Base-by-base conservation (phyloP, 2,797 vertebrate species). In the Bovichtus diacanthus region DNA sequence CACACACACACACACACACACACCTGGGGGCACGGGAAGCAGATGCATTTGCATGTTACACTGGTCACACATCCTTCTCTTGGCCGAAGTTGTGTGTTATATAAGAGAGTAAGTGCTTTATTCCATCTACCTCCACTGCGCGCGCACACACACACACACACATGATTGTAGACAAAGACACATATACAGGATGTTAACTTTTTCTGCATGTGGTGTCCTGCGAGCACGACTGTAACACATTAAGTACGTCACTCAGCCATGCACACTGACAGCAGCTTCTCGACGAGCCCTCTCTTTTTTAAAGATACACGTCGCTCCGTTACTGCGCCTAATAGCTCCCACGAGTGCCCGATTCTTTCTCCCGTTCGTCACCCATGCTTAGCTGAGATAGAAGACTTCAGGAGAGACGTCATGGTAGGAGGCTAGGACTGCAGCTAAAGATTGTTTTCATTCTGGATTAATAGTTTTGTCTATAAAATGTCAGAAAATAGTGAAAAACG, bases 31-130 rank as follows among this genome's bases (percentile, higher is more conserved):
- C 80, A 84, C 76, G 38, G 65, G 66, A 79, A 80, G 78, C 88
- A 85, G 87, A 91, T 86, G 89, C 79, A 89, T 90, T 78, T 88
- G 81, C 66, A 87, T 85, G 76, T 83, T 72, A 73, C 76, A 70
- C 62, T 76, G 64, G 85, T 85, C 85, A 87, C 85, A 88, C 80
- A 83, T 65, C 56, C 54, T 65, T 75, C 84, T 84, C 68, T 71
- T 50, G 54, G 85, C 76, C 79, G 80, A 76, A 86, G 83, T 65
- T 78, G 41, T 55, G 74, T 51, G 74, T 90, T 92, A 91, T 84
- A 84, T 91, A 90, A 90, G 82, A 74, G 59, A 64, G 63, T 85
- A 82, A 88, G 84, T 82, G 74, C 77, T 90, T 55, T 38, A 67
- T 74, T 85, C 49, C 46, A 58, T 72, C 64, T 80, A 56, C 56